These are phyloP conservation scores for Drosophila miranda DNA, from an alignment of 1,140 invertebrate species.

Conservation along the genomic window DNA sequence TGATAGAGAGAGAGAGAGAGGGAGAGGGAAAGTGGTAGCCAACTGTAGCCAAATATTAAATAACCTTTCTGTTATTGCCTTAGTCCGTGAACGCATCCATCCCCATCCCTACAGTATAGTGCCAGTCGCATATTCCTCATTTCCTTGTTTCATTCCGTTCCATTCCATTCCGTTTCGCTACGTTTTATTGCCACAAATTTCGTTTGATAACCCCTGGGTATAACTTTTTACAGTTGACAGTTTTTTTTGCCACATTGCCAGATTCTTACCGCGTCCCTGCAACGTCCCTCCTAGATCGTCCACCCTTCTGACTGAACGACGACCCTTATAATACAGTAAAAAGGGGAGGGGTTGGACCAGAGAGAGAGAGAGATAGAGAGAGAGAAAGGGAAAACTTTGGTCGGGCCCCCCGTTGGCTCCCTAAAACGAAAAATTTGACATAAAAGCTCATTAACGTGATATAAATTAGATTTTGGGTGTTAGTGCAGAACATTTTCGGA, in stretches of 20 bases:
- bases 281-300: no score
- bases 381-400: slow-evolving; percentile 9
- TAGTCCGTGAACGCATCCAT: slow-evolving; percentile 7
- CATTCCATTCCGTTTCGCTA: slow-evolving; percentile 47
- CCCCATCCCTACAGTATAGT: background rate
- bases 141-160: slow-evolving; percentile 13
- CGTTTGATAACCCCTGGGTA: slow-evolving; percentile 68
- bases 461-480: slow-evolving; percentile 79
- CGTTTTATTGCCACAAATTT: slow-evolving; percentile 78
- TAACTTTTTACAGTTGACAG: slow-evolving; percentile 77
- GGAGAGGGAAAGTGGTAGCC: background rate
- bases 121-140: background rate
- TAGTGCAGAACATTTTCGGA: slow-evolving; percentile 65
- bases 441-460: slow-evolving; percentile 80
- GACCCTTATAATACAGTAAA: no score
- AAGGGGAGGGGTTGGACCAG: no score
- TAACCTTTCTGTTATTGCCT: slow-evolving; percentile 79
- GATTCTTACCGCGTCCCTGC: background rate
- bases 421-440: slow-evolving; percentile 59
- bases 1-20: no score
- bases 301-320: no score
- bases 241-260: slow-evolving; percentile 31
- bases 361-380: background rate
- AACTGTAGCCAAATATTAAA: slow-evolving; percentile 75
- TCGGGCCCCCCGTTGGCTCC: background rate